Evolutionary conservation across 1,140 invertebrate genomes (phyloP), one percentile per base, ranked within the genome.

Genomic region (Phortica variegata): DNA sequence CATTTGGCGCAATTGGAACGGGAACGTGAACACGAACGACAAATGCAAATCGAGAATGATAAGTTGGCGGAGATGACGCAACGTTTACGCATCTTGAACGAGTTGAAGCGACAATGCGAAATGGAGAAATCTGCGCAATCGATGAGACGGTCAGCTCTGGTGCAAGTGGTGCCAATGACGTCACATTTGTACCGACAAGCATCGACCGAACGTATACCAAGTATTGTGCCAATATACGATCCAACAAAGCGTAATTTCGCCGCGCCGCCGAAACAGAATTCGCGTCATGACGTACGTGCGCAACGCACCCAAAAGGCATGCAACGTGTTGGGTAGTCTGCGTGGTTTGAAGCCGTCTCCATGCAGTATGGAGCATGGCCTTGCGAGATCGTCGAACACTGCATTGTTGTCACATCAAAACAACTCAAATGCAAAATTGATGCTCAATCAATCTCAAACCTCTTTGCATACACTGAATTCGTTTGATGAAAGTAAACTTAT

Each of bases 181-280:
- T 62, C 60, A 0, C 56, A 68, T 12, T 32, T 66, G 9, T 42
- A 40, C 2, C 23, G 44, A 1, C 44, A 8, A 1, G 12, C 46
- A 9, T 58, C 60, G 0, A 43, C 40, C 3, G 66, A 63, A 6
- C 66, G 66, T 2, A 46, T 71, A 40, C 66, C 66, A 2, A 54
- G 62, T 9, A 71, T 62, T 54, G 45, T 58, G 26, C 50, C 60
- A 2, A 71, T 46, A 15, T 33, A 44, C 38, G 43, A 58, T 1
- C 21, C 16, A 38, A 8, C 23, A 10, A 26, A 18, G 0, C 10
- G 17, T n/a, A 12, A 26, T 8, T n/a, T 18, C 31, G 36, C 36
- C 36, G 36, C 15, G 36, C 54, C 34, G 29, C 36, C 37, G 10
- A 23, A 37, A n/a, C 1, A 42, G 50, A 17, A 13, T 51, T n/a